Percentiles rank a stretch among this genome's conserved stretches.
These are phyloP conservation scores for Macaria liturata DNA, from an alignment of 2,888 invertebrate species.

Conservation along the genomic window DNA sequence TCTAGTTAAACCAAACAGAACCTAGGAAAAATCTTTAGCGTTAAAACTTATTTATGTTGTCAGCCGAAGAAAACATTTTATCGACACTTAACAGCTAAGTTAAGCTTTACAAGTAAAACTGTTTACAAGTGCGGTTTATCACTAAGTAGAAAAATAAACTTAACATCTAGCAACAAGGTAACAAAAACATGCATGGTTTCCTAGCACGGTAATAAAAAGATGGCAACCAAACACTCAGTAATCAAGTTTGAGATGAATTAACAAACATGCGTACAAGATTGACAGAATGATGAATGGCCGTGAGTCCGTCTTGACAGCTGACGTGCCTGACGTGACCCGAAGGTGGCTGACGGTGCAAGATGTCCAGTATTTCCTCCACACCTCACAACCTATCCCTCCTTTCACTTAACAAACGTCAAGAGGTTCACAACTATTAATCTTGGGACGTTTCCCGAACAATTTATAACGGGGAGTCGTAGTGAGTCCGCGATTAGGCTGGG, in stretches of 20 bases:
- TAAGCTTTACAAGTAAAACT: no score
- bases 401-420: slow-evolving; percentile 68
- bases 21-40: no score
- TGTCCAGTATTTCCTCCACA: slow-evolving; percentile 48
- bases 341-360: slow-evolving; percentile 18
- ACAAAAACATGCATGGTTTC: no score
- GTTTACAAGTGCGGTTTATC: no score
- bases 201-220: no score
- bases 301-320: slow-evolving; percentile 9
- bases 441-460: slow-evolving; percentile 72
- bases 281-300: slow-evolving; percentile 9
- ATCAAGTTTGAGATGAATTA: slow-evolving; percentile 1
- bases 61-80: no score
- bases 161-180: no score
- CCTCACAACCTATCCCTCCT: slow-evolving; percentile 57
- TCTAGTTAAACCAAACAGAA: no score
- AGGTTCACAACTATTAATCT: slow-evolving; percentile 72
- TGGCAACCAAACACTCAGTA: neutral
- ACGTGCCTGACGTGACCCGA: slow-evolving; percentile 2
- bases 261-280: slow-evolving; percentile 11
- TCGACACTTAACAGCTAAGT: no score
- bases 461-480: slow-evolving; percentile 66
- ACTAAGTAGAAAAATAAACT: no score
- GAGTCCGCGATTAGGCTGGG: slow-evolving; percentile 60
- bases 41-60: no score